Evolutionary conservation across 2,113 vertebrate genomes (phyloP).

Genomic region (Ptilonorhynchus violaceus): DNA sequence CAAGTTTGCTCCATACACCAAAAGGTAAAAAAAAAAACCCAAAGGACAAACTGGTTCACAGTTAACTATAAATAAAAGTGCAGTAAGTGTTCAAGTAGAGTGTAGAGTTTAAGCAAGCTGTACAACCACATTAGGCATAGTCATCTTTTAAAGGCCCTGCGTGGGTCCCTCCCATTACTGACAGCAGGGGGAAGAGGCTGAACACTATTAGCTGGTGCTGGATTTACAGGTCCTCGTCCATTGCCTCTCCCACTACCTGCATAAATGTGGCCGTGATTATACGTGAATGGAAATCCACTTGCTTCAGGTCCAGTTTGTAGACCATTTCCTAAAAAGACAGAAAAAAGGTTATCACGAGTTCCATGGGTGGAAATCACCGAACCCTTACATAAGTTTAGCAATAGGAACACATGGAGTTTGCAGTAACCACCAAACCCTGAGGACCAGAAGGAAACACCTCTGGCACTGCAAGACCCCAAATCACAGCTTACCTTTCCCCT

Average conservation of each 20-base stretch:
- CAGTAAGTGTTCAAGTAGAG: constrained; percentile 95
- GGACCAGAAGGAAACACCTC: neutral
- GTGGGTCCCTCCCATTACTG: constrained; percentile 94
- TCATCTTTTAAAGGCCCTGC: constrained; percentile 86
- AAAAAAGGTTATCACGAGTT: neutral
- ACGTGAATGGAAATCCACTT: constrained; percentile 68
- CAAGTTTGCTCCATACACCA: constrained; percentile 50
- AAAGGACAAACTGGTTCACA: constrained; percentile 73
- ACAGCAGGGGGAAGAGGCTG: constrained; percentile 81
- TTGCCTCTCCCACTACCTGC: constrained; percentile 81
- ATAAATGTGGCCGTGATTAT: constrained; percentile 71
- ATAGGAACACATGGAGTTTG: neutral
- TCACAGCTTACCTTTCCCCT: neutral
- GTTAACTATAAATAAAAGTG: constrained; percentile 91
- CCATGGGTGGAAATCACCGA: neutral
- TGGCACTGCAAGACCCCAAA: neutral
- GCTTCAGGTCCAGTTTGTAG: constrained; percentile 75
- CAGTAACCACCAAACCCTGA: neutral
- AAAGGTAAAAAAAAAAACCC: constrained; percentile 29
- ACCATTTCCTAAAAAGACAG: constrained; percentile 83
- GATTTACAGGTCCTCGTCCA: constrained; percentile 79
- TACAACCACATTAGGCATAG: constrained; percentile 54
- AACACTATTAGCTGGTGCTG: constrained; percentile 55
- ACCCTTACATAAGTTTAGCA: neutral
- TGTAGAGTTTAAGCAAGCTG: constrained; percentile 74